Conservation (phyloP, 2,113 vertebrate genomes). For the Phaethon lepturus region DNA sequence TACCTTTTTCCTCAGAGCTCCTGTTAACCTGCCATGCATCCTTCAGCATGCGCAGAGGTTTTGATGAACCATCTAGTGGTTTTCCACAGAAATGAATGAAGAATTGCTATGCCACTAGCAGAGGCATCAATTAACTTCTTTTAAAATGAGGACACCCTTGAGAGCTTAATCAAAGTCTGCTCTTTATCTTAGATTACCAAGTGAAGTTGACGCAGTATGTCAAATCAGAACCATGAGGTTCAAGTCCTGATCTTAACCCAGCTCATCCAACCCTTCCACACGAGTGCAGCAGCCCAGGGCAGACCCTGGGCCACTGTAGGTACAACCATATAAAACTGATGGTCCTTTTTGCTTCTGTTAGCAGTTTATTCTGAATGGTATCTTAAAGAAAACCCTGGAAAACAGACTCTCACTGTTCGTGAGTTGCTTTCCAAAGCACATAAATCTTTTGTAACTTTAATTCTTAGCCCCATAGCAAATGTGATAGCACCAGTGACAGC, state of each 20-base stretch:
- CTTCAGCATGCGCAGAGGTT: background rate
- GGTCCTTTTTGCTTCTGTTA: background rate
- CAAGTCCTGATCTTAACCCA: background rate
- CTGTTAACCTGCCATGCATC: background rate
- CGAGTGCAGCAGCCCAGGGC: background rate
- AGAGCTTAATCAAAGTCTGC: background rate
- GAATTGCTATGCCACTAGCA: background rate
- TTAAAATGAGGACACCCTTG: background rate
- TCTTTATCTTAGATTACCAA: background rate
- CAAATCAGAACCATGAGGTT: background rate
- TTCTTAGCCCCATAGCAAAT: background rate
- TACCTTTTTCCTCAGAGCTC: background rate
- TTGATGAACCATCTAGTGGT: background rate
- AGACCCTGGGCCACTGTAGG: background rate
- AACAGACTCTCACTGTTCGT: background rate
- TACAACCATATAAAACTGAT: background rate
- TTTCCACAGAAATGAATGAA: background rate
- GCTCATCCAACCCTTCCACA: background rate
- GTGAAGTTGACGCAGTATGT: background rate
- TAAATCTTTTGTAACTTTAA: conserved; percentile 29
- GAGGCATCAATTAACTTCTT: background rate
- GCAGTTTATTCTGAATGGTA: background rate
- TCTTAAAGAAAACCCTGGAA: background rate
- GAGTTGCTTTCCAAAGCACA: conserved; percentile 17
- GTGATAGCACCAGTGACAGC: background rate